phyloP scores from a whole-genome alignment of 2,113 vertebrate species.

The Triplophysa siluroides region DNA sequence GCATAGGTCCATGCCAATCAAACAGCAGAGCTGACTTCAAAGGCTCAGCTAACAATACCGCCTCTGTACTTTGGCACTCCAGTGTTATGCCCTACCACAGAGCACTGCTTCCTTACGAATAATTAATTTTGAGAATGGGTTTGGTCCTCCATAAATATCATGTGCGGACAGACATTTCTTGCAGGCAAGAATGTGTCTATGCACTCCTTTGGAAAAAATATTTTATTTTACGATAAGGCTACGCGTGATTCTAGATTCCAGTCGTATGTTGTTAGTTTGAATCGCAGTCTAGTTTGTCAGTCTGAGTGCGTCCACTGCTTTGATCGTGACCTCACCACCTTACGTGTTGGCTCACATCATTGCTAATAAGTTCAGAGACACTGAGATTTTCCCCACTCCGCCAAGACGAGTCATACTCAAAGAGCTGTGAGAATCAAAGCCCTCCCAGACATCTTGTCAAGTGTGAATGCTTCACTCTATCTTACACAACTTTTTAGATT shows the following conservation, averaged over 20 bases:
- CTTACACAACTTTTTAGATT: neutral
- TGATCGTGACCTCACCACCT: conserved; percentile 29
- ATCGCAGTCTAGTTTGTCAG: conserved; percentile 17
- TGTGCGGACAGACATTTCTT: neutral
- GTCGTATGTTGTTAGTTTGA: neutral
- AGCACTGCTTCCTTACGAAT: conserved; percentile 42
- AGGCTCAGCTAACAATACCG: conserved; percentile 36
- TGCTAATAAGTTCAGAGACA: conserved; percentile 14
- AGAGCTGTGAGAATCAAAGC: conserved; percentile 20
- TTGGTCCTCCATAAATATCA: neutral
- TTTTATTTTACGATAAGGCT: neutral
- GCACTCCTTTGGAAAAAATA: neutral
- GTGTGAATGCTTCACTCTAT: conserved; percentile 6
- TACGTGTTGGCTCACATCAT: conserved; percentile 18
- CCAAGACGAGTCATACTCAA: neutral
- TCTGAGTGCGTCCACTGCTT: conserved; percentile 4
- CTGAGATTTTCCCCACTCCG: conserved; percentile 5
- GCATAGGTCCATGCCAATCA: neutral
- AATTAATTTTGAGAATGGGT: conserved; percentile 47
- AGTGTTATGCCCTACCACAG: neutral
- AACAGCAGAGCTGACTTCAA: conserved; percentile 36
- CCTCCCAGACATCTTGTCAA: conserved; percentile 20
- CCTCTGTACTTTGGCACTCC: neutral
- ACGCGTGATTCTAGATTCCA: neutral
- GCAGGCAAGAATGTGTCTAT: neutral